These are phyloP conservation scores for Ecdyonurus torrentis DNA, from an alignment of 2,888 invertebrate species.

Conservation along the genomic window DNA sequence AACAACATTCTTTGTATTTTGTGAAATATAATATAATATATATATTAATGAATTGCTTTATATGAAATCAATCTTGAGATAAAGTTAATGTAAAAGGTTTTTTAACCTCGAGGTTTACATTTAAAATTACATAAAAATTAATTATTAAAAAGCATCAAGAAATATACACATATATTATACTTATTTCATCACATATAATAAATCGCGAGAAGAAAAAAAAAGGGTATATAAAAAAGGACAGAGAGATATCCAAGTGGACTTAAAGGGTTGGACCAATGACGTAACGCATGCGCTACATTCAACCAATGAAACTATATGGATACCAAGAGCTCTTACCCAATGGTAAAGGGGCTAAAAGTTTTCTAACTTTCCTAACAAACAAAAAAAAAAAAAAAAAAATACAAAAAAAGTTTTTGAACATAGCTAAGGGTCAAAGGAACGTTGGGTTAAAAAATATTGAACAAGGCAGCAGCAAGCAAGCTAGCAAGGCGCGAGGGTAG, in stretches of 20 bases:
- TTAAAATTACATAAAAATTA: background rate
- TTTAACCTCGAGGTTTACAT: background rate
- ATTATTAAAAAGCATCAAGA: background rate
- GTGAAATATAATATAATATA: too few species aligned
- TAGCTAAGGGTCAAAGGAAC: background rate
- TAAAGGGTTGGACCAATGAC: background rate
- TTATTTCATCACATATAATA: background rate
- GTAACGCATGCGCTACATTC: background rate
- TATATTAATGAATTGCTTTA: background rate
- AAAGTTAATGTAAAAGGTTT: background rate
- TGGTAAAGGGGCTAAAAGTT: background rate
- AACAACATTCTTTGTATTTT: too few species aligned
- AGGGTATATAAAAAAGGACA: background rate
- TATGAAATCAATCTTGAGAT: background rate
- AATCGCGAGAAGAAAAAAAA: background rate
- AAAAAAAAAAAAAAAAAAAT: background rate
- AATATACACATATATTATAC: background rate
- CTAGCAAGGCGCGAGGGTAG: background rate
- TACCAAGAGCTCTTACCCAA: constrained; percentile 1
- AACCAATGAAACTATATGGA: background rate
- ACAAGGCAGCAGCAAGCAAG: background rate
- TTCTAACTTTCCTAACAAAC: constrained; percentile 2
- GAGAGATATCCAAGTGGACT: background rate
- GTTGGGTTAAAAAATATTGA: background rate
- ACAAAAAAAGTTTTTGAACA: background rate